Base-by-base conservation (phyloP, 2,797 vertebrate species). In the Brachyalestes nurse region DNA sequence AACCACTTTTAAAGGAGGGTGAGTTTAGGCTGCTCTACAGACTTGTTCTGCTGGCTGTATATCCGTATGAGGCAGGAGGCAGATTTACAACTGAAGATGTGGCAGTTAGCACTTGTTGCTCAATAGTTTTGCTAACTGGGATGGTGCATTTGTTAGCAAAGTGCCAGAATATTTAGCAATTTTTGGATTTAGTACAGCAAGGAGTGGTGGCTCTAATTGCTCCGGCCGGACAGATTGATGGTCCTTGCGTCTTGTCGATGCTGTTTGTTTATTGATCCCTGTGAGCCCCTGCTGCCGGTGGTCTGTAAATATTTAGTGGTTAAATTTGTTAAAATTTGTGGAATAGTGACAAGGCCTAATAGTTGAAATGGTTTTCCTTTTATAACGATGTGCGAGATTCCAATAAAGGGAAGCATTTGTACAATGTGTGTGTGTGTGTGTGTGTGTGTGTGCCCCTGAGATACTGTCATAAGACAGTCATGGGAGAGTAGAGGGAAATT, bases 81-180 rank as follows among this genome's bases (percentile, higher is more conserved):
- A 53, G 16, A 51, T 53, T 28, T 71, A 8, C 14, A 0, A 19
- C 0, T 72, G 23, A 19, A 7, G 69, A 53, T 71, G 47, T 51
- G 67, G 47, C 16, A 34, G 38, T 25, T 61, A 40, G 58, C 65
- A 51, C 38, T 67, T 42, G 60, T n/a, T 34, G 45, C 45, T 55
- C 76, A 58, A 51, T 23, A 49, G 1, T 64, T 16, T 21, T 83
- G 49, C 8, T 47, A 8, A 45, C 14, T 47, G n/a, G n/a, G 65
- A 73, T 77, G 77, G 25, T 34, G 66, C 16, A 76, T 75, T 80
- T 83, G 73, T 67, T 23, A 58, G 49, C 42, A 28, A 42, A 45
- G 73, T 73, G 82, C 47, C 58, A 28, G 38, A 72, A 71, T 83
- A 66, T 8, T 40, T 6, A 1, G 34, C 7, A 51, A 57, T 42